Evolutionary conservation across 1,140 invertebrate species (phyloP), one percentile per base, ranked within the genome.

Genomic region (Orius laevigatus): DNA sequence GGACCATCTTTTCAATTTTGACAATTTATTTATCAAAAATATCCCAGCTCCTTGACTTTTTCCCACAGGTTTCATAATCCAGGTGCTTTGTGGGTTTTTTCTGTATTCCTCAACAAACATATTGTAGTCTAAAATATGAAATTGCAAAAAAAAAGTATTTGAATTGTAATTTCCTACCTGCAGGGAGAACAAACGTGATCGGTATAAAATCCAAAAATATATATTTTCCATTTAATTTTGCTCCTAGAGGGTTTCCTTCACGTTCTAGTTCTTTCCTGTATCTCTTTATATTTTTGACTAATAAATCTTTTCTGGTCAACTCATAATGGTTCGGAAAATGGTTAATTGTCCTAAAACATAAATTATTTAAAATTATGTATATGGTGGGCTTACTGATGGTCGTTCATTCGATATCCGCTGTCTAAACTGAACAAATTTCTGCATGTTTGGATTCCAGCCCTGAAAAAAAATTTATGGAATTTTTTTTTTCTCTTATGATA

Each of bases 1-100:
- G 0, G 85, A 88, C 82, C 84, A 91, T 58, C 83, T 80, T 60
- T 87, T 88, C 11, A 91, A 65, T 65, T 89, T 87, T 1, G 84
- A 87, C 34, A 90, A 63, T 67, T 88, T 89, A 57, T 89, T 89
- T 53, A 91, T 87, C 0, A 91, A 66, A 60, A 89, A 88, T 54
- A 91, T 91, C 5, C 86, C 85, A 4, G 81, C 75, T 0, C 84
- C 84, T 63, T 90, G 86, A 10, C 84, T 90, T 62, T 88, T 84
- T 15, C 88, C 90, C 61, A 87, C 91, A 0, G 92, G 92, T 63
- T 95, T 96, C 85, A 96, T 93, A 49, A 96, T 96, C 90, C 90
- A 96, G 0, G 89, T 93, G 50, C 84, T 88, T 54, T 87, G 78
- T 0, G 89, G 89, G 49, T 83, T 84, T 62, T 89, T 91, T 39